phyloP scores from a whole-genome alignment of 2,113 vertebrate genomes.

The Paedocypris sp. region DNA sequence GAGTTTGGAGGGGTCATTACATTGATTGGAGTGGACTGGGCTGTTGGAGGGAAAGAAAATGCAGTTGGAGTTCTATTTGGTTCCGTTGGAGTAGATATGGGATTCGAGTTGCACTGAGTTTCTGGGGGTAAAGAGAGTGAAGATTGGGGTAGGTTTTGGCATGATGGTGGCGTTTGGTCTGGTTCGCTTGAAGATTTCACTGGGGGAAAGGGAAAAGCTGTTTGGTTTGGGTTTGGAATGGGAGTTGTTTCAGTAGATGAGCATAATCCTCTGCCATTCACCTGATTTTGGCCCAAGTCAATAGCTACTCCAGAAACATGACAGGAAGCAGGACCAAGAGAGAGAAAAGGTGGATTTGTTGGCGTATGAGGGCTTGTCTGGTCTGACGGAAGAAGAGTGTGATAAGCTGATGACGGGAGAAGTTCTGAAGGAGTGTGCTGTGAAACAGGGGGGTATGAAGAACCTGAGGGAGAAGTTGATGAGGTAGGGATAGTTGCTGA shows the following conservation, averaged over 20 bases:
- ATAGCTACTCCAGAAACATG: slow-evolving; percentile 34
- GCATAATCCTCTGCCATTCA: slow-evolving; percentile 11
- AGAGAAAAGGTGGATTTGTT: slow-evolving; percentile 29
- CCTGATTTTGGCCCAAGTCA: slow-evolving; percentile 29
- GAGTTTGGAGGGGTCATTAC: slow-evolving; percentile 8
- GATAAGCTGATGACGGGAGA: slow-evolving; percentile 34
- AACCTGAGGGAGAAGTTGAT: slow-evolving; percentile 45
- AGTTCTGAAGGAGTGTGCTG: slow-evolving; percentile 46
- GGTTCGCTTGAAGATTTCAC: slow-evolving; percentile 12
- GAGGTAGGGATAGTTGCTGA: slow-evolving; percentile 32
- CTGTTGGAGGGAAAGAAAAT: slow-evolving; percentile 34
- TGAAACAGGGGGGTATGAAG: slow-evolving; percentile 48
- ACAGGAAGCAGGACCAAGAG: slow-evolving; percentile 31
- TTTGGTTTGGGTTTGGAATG: slow-evolving; percentile 30
- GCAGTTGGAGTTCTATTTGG: slow-evolving; percentile 19
- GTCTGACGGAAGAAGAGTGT: slow-evolving; percentile 26
- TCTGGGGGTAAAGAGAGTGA: slow-evolving; percentile 17
- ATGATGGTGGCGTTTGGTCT: slow-evolving; percentile 20
- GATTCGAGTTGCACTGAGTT: neutral
- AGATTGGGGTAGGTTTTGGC: slow-evolving; percentile 15
- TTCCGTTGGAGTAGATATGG: neutral
- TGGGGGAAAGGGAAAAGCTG: slow-evolving; percentile 39
- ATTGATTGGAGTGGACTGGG: slow-evolving; percentile 1
- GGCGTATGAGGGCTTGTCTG: slow-evolving; percentile 41
- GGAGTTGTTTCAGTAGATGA: slow-evolving; percentile 18